phyloP scores from a whole-genome alignment of 2,888 invertebrate genomes.

The Platycheirus rosarum region DNA sequence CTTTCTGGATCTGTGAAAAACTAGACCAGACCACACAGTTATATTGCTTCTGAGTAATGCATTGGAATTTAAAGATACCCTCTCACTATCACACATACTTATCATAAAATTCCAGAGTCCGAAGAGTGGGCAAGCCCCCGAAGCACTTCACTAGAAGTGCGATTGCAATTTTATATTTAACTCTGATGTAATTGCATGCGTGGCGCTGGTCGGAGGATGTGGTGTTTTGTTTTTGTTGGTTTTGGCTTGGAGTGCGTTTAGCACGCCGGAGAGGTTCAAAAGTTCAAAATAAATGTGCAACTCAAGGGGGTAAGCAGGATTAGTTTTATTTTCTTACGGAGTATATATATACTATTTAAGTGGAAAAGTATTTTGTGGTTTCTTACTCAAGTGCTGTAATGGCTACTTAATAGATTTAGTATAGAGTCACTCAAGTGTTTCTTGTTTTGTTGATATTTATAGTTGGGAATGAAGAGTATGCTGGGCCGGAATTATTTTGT shows the following conservation, averaged over 20 bases:
- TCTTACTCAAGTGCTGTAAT: slow-evolving; percentile 15
- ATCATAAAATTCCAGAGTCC: slow-evolving; percentile 12
- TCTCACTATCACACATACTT: neutral
- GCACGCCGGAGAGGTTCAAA: slow-evolving; percentile 12
- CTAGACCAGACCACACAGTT: neutral
- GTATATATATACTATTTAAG: neutral
- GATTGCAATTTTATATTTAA: slow-evolving; percentile 32
- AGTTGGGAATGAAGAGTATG: neutral
- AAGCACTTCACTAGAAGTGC: slow-evolving; percentile 36
- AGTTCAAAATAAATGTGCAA: slow-evolving; percentile 22
- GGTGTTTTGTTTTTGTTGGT: neutral
- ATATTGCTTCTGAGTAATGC: slow-evolving; percentile 26
- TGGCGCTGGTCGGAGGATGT: neutral
- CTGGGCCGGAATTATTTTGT: neutral
- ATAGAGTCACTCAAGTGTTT: slow-evolving; percentile 34
- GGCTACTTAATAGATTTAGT: slow-evolving; percentile 18
- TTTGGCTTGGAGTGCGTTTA: neutral
- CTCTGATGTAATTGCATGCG: slow-evolving; percentile 31
- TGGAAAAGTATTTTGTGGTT: slow-evolving; percentile 7
- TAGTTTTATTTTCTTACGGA: slow-evolving; percentile 5
- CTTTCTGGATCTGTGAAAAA: neutral
- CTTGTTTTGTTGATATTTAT: slow-evolving; percentile 32
- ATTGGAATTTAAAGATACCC: neutral
- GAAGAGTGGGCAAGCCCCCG: slow-evolving; percentile 4
- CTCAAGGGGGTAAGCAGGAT: slow-evolving; percentile 9